Conservation (phyloP, 2,797 vertebrate species). For the Galago senegalensis region DNA sequence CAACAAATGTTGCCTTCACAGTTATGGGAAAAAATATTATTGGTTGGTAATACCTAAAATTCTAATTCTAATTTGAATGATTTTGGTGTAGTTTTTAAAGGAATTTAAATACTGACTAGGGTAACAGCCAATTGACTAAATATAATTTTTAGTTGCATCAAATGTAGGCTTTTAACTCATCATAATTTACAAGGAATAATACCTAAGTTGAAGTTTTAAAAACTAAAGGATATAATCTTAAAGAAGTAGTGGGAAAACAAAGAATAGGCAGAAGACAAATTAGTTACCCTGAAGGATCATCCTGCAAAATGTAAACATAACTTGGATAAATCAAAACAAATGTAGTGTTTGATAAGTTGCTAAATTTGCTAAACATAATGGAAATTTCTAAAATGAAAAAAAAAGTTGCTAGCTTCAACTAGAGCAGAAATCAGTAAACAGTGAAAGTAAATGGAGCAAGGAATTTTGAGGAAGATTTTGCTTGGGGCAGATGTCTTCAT, state of each 20-base stretch:
- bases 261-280: neutral
- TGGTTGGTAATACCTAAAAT: conserved; percentile 3
- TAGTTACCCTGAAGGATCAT: neutral
- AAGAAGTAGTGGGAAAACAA: neutral
- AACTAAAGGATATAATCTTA: neutral
- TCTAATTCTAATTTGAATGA: neutral
- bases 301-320: conserved; percentile 10
- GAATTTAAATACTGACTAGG: conserved; percentile 16
- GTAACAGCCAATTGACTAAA: neutral
- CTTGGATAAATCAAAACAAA: conserved; percentile 28
- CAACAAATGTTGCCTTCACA: neutral
- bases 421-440: conserved; percentile 2
- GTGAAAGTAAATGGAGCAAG: neutral
- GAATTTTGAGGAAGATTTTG: conserved; percentile 9
- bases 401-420: neutral
- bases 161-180: neutral
- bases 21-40: conserved; percentile 5
- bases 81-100: neutral
- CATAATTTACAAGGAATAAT: neutral
- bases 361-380: conserved; percentile 39
- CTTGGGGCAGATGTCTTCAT: neutral
- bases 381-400: conserved; percentile 12
- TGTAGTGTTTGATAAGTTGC: neutral
- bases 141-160: neutral
- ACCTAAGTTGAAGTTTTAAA: neutral